phyloP scores from a whole-genome alignment of 2,797 vertebrate genomes.

The Acipenser transmontanus region DNA sequence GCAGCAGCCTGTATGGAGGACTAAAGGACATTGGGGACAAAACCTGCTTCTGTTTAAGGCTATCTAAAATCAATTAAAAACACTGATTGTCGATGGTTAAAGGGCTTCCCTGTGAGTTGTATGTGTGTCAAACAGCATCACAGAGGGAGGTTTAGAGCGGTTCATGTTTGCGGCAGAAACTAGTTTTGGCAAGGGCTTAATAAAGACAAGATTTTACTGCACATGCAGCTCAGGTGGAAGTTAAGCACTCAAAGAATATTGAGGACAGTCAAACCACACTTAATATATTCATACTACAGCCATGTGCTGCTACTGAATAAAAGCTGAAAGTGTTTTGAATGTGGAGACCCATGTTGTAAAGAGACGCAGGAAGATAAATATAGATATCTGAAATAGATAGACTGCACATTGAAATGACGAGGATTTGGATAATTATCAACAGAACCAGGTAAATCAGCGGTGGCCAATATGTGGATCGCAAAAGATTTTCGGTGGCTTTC shows the following conservation, averaged over 20 bases:
- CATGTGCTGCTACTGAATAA: too few relatives aligned
- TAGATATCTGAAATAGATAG: slow-evolving; percentile 26
- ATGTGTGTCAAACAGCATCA: background rate
- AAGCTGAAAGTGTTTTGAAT: too few relatives aligned
- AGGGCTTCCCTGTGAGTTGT: background rate
- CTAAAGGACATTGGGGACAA: background rate
- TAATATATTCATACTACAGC: too few relatives aligned
- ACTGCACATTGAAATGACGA: slow-evolving; percentile 48
- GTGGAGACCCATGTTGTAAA: too few relatives aligned
- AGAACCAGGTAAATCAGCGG: slow-evolving; percentile 52
- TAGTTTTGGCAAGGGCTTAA: slow-evolving; percentile 20
- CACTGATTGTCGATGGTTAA: background rate
- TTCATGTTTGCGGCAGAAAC: background rate
- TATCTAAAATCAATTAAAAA: background rate
- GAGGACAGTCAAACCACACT: too few relatives aligned
- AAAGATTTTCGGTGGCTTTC: too few relatives aligned
- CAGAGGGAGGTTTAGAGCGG: background rate
- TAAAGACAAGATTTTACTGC: slow-evolving; percentile 22
- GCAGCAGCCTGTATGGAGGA: background rate
- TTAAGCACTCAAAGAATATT: too few relatives aligned
- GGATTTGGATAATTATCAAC: slow-evolving; percentile 55
- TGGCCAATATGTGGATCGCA: too few relatives aligned
- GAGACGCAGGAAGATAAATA: slow-evolving; percentile 39
- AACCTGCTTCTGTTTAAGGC: background rate
- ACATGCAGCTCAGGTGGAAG: too few relatives aligned